Evolutionary conservation across 2,113 vertebrate species (phyloP).

Genomic region (Nothocercus nigrocapillus): DNA sequence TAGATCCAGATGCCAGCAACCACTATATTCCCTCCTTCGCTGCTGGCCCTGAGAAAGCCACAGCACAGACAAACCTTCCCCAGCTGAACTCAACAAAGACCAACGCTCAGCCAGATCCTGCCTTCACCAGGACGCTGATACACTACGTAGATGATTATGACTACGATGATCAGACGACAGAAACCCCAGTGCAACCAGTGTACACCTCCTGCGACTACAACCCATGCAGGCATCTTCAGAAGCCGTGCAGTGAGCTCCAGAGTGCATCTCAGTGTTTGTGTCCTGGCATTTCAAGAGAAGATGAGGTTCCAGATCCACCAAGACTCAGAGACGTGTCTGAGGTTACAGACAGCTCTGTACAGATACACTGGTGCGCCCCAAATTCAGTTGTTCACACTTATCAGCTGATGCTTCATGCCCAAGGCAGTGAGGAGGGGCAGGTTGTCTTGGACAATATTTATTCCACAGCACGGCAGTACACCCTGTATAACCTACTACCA

Average conservation of each 20-base stretch:
- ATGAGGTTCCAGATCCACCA: constrained; percentile 73
- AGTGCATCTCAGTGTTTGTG: constrained; percentile 66
- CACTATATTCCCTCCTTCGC: neutral
- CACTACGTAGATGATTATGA: constrained; percentile 54
- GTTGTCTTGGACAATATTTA: constrained; percentile 68
- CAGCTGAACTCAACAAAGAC: neutral
- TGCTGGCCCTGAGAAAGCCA: neutral
- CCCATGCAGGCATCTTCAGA: constrained; percentile 82
- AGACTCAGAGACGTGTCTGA: constrained; percentile 67
- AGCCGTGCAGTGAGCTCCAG: constrained; percentile 77
- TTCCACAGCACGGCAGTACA: constrained; percentile 72
- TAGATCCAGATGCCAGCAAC: neutral
- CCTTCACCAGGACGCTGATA: neutral
- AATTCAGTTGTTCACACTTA: constrained; percentile 79
- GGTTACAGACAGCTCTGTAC: constrained; percentile 75
- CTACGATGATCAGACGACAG: neutral
- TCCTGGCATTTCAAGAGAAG: constrained; percentile 68
- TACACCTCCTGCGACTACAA: constrained; percentile 74
- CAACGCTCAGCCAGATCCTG: neutral
- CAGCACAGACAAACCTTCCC: neutral
- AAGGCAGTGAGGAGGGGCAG: constrained; percentile 7
- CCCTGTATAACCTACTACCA: constrained; percentile 72
- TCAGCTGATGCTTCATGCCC: constrained; percentile 58
- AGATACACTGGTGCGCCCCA: constrained; percentile 83
- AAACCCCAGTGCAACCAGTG: neutral